Percentiles rank a stretch among this genome's conserved stretches.
Conservation (phyloP, 2,113 vertebrate genomes). For the Aptenodytes patagonicus region DNA sequence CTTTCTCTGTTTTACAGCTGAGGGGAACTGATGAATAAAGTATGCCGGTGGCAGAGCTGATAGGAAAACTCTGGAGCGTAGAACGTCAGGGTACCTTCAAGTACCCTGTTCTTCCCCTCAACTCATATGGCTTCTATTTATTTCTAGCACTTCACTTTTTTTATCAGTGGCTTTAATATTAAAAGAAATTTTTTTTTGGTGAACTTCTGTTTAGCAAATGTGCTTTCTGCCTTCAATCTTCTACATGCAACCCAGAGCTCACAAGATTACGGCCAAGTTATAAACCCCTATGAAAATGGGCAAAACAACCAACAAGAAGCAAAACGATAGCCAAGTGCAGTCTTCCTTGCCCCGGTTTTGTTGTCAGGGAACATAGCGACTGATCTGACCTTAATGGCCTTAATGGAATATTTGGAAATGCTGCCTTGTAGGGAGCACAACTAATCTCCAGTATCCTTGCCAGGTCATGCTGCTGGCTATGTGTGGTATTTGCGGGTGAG, state of each 20-base stretch:
- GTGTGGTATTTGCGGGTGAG: background rate
- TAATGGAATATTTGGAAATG: background rate
- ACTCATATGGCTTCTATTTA: background rate
- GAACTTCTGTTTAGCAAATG: conserved; percentile 28
- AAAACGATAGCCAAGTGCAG: background rate
- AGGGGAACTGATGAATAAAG: background rate
- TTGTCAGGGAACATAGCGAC: background rate
- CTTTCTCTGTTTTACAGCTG: background rate
- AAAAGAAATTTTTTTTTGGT: background rate
- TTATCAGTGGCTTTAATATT: background rate
- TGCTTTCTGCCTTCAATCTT: background rate
- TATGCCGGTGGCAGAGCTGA: background rate
- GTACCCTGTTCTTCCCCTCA: background rate
- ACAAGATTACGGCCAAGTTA: background rate
- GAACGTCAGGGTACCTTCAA: background rate
- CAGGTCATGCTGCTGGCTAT: background rate
- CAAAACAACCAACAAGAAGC: background rate
- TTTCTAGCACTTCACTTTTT: conserved; percentile 20
- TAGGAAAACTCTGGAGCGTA: background rate
- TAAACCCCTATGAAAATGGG: background rate
- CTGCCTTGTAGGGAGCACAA: background rate
- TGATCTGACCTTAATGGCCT: background rate
- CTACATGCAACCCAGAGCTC: background rate
- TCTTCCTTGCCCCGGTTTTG: background rate
- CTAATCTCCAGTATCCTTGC: background rate